phyloP scores from a whole-genome alignment of 1,140 invertebrate genomes.

The Heterodera carotae region DNA sequence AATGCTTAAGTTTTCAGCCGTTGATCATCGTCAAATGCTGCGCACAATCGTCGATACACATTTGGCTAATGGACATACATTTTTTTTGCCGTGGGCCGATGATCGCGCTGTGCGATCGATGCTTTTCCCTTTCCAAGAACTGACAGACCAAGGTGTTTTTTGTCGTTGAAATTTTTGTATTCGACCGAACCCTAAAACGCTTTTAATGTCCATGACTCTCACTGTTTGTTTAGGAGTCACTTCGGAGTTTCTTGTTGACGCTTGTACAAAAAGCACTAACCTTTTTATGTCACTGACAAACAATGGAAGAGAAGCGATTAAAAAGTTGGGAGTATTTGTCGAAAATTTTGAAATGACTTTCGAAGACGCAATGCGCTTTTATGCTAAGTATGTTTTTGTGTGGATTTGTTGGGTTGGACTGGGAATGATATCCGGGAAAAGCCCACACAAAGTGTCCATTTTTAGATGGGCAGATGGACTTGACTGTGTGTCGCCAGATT shows the following conservation, averaged over 20 bases:
- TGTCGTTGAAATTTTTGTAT: neutral
- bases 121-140: constrained; percentile 13
- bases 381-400: constrained; percentile 31
- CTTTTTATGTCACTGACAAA: constrained; percentile 32
- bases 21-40: neutral
- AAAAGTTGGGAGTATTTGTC: constrained; percentile 35
- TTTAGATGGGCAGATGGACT: constrained; percentile 13
- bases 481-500: constrained; percentile 5
- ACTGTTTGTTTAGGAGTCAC: constrained; percentile 33
- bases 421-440: no score
- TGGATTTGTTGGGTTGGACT: neutral
- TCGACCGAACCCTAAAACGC: no score
- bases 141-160: constrained; percentile 3
- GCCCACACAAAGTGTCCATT: neutral
- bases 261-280: constrained; percentile 1
- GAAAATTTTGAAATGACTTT: constrained; percentile 28
- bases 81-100: neutral
- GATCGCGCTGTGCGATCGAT: constrained; percentile 2
- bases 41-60: neutral
- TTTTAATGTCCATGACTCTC: neutral
- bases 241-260: constrained; percentile 38
- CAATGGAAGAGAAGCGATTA: constrained; percentile 30
- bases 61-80: neutral
- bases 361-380: constrained; percentile 40
- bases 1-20: neutral